These are phyloP conservation scores for Heliconius himera DNA, from an alignment of 1,140 invertebrate species.

Conservation along the genomic window DNA sequence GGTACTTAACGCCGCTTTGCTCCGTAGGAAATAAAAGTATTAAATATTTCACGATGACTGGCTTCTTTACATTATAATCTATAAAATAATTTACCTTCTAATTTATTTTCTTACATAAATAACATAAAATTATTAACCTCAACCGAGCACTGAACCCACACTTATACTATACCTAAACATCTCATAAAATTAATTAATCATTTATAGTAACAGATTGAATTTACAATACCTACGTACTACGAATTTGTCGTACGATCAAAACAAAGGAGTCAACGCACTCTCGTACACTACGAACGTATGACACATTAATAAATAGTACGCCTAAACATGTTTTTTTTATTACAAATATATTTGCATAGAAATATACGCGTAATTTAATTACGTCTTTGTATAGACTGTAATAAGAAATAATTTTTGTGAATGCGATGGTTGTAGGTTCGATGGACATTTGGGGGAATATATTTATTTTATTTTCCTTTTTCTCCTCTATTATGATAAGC, in stretches of 20 bases:
- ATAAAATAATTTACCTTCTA: no score
- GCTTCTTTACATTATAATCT: no score
- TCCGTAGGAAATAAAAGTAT: no score
- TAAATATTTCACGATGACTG: no score
- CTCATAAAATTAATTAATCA: background rate
- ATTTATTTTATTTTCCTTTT: no score
- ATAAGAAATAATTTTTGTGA: background rate
- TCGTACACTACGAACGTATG: background rate
- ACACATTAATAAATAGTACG: background rate
- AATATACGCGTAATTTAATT: background rate
- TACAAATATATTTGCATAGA: background rate
- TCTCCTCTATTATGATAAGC: no score
- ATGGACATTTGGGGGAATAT: background rate
- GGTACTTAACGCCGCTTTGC: no score
- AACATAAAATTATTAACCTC: no score
- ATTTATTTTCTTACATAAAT: no score
- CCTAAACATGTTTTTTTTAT: background rate
- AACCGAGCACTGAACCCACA: no score
- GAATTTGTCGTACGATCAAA: conserved; percentile 2
- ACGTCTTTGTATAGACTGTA: background rate
- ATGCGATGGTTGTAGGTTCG: background rate
- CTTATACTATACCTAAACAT: no score
- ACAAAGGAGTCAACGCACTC: background rate
- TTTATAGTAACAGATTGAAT: background rate
- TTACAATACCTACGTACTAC: conserved; percentile 3